A percentile compares a stretch with the other conserved stretches of the same genome.
Conservation (phyloP, 2,113 vertebrate species). For the Tichodroma muraria region DNA sequence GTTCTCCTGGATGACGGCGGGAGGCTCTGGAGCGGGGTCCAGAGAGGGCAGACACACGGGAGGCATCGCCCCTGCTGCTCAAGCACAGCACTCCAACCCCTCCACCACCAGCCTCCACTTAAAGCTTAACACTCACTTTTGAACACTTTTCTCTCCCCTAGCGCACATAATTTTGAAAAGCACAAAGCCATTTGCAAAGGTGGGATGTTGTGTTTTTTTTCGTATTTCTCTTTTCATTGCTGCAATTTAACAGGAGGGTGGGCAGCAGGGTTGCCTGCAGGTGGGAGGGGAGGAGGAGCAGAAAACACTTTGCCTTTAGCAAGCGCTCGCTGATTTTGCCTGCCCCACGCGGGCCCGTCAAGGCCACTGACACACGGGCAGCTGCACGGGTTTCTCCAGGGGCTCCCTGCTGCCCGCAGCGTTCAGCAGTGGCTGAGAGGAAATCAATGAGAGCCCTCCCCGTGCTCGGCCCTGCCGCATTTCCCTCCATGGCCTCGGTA, state of each 20-base stretch:
- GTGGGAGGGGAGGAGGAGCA: neutral
- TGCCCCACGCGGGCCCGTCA: neutral
- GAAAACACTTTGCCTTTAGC: neutral
- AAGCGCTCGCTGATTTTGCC: neutral
- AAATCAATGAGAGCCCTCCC: neutral
- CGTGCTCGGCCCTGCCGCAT: neutral
- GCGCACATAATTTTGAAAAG: neutral
- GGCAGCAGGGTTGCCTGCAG: neutral
- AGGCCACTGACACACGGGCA: too few relatives aligned
- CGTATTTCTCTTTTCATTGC: neutral
- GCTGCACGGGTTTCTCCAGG: too few relatives aligned
- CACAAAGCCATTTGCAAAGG: neutral
- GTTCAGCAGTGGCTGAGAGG: neutral
- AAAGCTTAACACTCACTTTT: neutral
- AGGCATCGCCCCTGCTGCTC: neutral
- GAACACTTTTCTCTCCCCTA: neutral
- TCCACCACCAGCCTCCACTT: neutral
- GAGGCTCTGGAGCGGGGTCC: fast-evolving
- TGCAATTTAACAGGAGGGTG: neutral
- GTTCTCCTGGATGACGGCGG: neutral
- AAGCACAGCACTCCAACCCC: neutral
- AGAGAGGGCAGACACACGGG: fast-evolving
- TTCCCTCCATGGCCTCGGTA: neutral
- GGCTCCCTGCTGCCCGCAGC: neutral
- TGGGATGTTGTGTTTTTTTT: neutral